Evolutionary conservation across 1,140 invertebrate species (phyloP), one percentile per base, ranked within the genome.

Genomic region (Leptinotarsa lineolata): DNA sequence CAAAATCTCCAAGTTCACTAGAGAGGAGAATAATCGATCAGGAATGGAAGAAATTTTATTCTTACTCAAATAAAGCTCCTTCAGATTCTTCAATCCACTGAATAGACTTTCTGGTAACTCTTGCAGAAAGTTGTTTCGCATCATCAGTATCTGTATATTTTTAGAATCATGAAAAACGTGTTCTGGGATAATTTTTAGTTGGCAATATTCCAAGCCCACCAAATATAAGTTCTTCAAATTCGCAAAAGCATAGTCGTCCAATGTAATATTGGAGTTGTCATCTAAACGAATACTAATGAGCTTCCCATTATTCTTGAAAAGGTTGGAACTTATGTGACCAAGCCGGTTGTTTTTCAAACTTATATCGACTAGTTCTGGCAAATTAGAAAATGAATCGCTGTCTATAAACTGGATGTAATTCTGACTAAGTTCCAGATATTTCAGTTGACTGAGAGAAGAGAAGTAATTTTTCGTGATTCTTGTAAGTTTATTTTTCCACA

Each of bases 401-500:
- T 70, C 68, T 61, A 70, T 60, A 5, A 13, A 12, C 20, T 22
- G 21, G 16, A 70, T 70, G 24, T 39, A 0, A 15, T 70, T 70
- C 6, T 2, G 30, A 39, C 74, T 73, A 20, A 78, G 44, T 46
- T 78, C 72, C 20, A 78, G 39, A 13, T 74, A 58, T 44, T 71
- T 54, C 13, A 79, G 39, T 20, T 73, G 64, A 18, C 63, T 59
- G 16, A 79, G 60, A 15, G 30, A 64, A 13, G n/a, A 18, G 64
- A 77, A 77, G 15, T n/a, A 30, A n/a, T 69, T 63, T 63, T 71
- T 70, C 11, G 46, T 58, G 22, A 79, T 44, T 45, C 15, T 60
- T 13, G 46, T 48, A 3, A 78, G 65, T 15, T 63, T 63, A 73
- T 78, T 78, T 21, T 73, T 48, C 63, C 45, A 48, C 46, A 78